Evolutionary conservation across 2,888 invertebrate species (phyloP).

Genomic region (Selenia dentaria): DNA sequence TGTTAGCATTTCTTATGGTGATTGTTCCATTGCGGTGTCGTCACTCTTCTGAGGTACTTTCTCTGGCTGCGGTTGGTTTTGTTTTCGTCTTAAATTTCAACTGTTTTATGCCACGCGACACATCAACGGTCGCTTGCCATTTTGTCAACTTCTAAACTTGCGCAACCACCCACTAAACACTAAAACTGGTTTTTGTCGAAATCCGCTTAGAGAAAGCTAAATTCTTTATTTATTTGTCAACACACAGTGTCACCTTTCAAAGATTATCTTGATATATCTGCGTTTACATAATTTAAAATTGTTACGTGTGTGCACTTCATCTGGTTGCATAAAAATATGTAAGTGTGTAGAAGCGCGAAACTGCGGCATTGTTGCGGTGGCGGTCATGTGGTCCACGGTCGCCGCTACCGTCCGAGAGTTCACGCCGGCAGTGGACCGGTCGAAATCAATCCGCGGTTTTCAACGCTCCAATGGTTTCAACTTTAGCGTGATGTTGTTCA

Average conservation of each 20-base stretch:
- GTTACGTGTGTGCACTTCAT: slow-evolving; percentile 26
- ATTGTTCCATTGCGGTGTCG: slow-evolving; percentile 43
- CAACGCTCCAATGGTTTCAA: slow-evolving; percentile 71
- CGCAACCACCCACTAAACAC: slow-evolving; percentile 60
- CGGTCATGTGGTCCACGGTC: slow-evolving; percentile 50
- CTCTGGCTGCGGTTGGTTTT: slow-evolving; percentile 57
- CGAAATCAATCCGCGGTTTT: slow-evolving; percentile 72
- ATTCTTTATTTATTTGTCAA: slow-evolving; percentile 52
- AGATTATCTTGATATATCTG: slow-evolving; percentile 34
- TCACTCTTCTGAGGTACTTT: slow-evolving; percentile 59
- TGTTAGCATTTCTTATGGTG: slow-evolving; percentile 47
- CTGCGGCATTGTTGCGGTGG: slow-evolving; percentile 37
- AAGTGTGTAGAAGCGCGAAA: slow-evolving; percentile 32
- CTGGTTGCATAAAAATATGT: slow-evolving; percentile 35
- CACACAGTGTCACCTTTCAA: slow-evolving; percentile 48
- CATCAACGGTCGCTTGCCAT: slow-evolving; percentile 49
- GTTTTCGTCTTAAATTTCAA: slow-evolving; percentile 57
- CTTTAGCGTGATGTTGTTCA: slow-evolving; percentile 72
- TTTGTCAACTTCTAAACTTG: slow-evolving; percentile 68
- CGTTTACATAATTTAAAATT: slow-evolving; percentile 39
- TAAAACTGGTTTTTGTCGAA: slow-evolving; percentile 62
- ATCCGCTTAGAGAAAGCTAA: slow-evolving; percentile 69
- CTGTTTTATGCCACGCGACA: slow-evolving; percentile 54
- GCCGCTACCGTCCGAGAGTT: slow-evolving; percentile 38
- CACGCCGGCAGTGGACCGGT: slow-evolving; percentile 56